Base-by-base conservation (phyloP, 2,113 vertebrate species). In the Ptilorrhoa leucosticta region DNA sequence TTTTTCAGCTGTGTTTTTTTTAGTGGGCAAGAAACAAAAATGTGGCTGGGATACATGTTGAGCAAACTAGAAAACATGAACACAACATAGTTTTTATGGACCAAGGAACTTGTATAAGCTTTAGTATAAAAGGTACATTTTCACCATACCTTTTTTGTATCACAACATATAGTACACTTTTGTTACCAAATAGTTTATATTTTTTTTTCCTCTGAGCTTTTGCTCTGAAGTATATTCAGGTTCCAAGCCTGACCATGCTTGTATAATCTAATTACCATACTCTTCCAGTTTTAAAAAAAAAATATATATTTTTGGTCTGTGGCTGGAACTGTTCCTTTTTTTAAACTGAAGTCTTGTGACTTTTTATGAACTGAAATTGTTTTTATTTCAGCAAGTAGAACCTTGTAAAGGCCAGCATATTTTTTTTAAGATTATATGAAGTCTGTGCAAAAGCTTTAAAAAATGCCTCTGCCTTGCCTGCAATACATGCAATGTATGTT, bases 361-460 rank as follows among this genome's bases (percentile, higher is more conserved):
- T 98, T 98, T 98, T 98, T 98, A 97, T 97, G 97, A 97, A 98
- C 97, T 96, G 79, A 98, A 98, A 98, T 97, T 98, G 97, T 98
- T 98, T 98, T 96, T 96, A 97, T 97, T 98, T 98, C 96, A 97
- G 97, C 98, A 97, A 98, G 98, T 98, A 98, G 98, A 98, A 98
- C 98, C 98, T 99, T 99, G 98, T 98, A 98, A 99, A 98, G 98
- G 98, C 98, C 98, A 98, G 93, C 97, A 90, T 99, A 96, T 98
- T 98, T 99, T 99, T 98, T 99, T 98, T 97, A 98, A 98, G 98
- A 99, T 98, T 99, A 99, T 99, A 99, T 99, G 98, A 99, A 99
- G 99, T 99, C 98, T 99, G 99, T 99, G 98, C 99, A 99, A 99
- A 99, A 99, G 99, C 99, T 99, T 99, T 99, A 99, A 99, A 99